These are phyloP conservation scores for Lasioglossum albipes DNA, from an alignment of 1,140 invertebrate genomes.

Conservation along the genomic window DNA sequence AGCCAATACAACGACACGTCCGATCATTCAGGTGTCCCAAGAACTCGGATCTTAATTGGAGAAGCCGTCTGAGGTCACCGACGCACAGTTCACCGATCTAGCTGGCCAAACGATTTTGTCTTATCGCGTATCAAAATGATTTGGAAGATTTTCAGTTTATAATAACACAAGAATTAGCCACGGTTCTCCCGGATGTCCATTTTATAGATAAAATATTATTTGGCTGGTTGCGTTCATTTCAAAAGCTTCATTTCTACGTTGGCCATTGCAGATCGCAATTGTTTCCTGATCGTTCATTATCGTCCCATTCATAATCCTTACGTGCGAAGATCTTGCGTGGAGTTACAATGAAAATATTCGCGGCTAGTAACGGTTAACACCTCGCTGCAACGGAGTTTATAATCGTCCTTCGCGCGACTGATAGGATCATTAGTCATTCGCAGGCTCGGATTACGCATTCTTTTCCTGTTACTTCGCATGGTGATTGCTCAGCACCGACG, in stretches of 20 bases:
- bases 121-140: too few relatives aligned
- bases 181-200: too few relatives aligned
- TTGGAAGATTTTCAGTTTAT: too few relatives aligned
- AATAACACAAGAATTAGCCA: too few relatives aligned
- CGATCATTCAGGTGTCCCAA: conserved; percentile 5
- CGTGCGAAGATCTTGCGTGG: neutral
- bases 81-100: neutral
- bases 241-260: neutral
- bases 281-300: neutral
- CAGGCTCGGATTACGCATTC: conserved; percentile 35
- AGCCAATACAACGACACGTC: conserved; percentile 30
- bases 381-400: neutral
- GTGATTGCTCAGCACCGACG: neutral
- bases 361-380: neutral
- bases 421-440: conserved; percentile 18
- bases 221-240: too few relatives aligned
- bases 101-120: too few relatives aligned
- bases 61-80: neutral
- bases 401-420: conserved; percentile 19
- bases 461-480: conserved; percentile 1
- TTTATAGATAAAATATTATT: too few relatives aligned
- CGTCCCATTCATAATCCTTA: neutral
- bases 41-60: conserved; percentile 41
- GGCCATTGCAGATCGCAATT: neutral
- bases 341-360: conserved; percentile 7